A percentile compares a stretch with the other conserved stretches of the same genome.
Conservation (phyloP, 1,140 invertebrate species). For the Drosophila setifemur region DNA sequence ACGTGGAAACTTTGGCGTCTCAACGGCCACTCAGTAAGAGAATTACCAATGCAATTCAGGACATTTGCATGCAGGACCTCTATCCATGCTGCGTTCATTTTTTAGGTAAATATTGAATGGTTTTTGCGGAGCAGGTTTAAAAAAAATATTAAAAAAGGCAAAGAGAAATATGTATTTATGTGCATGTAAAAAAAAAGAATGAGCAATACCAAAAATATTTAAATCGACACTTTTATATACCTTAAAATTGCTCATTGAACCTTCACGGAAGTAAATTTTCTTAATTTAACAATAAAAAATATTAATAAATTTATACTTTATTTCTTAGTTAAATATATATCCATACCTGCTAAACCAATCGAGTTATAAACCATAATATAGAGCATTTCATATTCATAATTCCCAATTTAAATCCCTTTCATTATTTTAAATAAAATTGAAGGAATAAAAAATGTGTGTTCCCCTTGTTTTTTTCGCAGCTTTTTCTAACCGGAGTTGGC, state of each 20-base stretch:
- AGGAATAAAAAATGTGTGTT: not conserved
- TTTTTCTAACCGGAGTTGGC: slow-evolving; percentile 22
- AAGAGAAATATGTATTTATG: slow-evolving; percentile 1
- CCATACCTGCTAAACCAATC: not conserved
- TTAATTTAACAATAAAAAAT: too few relatives aligned
- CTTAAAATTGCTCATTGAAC: too few relatives aligned
- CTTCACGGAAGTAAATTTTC: too few relatives aligned
- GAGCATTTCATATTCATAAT: not conserved
- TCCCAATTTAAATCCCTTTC: not conserved
- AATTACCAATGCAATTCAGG: slow-evolving; percentile 63
- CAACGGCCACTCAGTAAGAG: slow-evolving; percentile 59
- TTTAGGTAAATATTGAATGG: slow-evolving; percentile 64
- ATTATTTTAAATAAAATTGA: not conserved
- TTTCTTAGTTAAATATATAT: not conserved
- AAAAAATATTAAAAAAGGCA: slow-evolving; percentile 14
- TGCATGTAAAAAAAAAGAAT: slow-evolving; percentile 1
- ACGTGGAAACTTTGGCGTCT: slow-evolving; percentile 24
- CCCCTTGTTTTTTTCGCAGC: not conserved
- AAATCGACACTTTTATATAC: slow-evolving; percentile 7
- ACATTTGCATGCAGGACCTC: slow-evolving; percentile 33
- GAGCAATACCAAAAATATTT: slow-evolving; percentile 2
- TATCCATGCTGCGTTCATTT: slow-evolving; percentile 9
- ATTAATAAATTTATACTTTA: too few relatives aligned
- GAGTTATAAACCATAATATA: not conserved
- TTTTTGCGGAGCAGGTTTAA: not conserved